A percentile compares a stretch with the other conserved stretches of the same genome.
Evolutionary conservation across 2,888 invertebrate genomes (phyloP).

Genomic region (Schrankia costaestrigalis): DNA sequence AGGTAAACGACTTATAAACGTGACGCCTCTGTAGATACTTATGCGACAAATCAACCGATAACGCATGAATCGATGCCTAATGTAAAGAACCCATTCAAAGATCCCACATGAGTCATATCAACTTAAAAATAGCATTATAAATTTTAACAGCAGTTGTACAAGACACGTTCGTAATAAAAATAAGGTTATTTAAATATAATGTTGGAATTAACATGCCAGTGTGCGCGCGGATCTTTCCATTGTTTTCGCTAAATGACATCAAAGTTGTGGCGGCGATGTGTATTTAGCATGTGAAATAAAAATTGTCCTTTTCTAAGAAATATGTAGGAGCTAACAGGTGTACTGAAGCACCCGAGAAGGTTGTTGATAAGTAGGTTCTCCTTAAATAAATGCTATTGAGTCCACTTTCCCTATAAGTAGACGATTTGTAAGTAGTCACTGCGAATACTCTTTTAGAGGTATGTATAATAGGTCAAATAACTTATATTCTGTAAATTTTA

Average conservation of each 20-base stretch:
- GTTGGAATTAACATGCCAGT: conserved; percentile 67
- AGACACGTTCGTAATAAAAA: conserved; percentile 70
- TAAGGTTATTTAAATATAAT: conserved; percentile 77
- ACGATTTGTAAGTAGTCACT: too few relatives aligned
- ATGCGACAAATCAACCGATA: conserved; percentile 34
- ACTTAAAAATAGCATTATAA: conserved; percentile 74
- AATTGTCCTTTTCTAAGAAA: conserved; percentile 63
- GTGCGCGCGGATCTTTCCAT: conserved; percentile 67
- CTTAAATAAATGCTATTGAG: conserved; percentile 13
- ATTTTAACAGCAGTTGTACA: conserved; percentile 68
- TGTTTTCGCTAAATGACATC: conserved; percentile 80
- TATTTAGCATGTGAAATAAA: conserved; percentile 73
- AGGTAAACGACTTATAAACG: conserved; percentile 60
- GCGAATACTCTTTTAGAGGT: too few relatives aligned
- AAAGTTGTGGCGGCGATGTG: conserved; percentile 71
- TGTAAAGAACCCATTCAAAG: conserved; percentile 59
- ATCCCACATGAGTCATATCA: conserved; percentile 70
- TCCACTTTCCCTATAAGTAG: too few relatives aligned
- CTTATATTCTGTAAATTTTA: too few relatives aligned
- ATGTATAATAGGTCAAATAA: too few relatives aligned
- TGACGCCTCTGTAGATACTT: conserved; percentile 24
- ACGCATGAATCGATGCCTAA: conserved; percentile 49
- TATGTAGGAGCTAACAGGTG: conserved; percentile 45
- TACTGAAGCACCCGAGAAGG: conserved; percentile 24
- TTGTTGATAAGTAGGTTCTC: conserved; percentile 14